Evolutionary conservation across 2,113 vertebrate genomes (phyloP), one percentile per base, ranked within the genome.

Genomic region (Poeciliopsis prolifica): DNA sequence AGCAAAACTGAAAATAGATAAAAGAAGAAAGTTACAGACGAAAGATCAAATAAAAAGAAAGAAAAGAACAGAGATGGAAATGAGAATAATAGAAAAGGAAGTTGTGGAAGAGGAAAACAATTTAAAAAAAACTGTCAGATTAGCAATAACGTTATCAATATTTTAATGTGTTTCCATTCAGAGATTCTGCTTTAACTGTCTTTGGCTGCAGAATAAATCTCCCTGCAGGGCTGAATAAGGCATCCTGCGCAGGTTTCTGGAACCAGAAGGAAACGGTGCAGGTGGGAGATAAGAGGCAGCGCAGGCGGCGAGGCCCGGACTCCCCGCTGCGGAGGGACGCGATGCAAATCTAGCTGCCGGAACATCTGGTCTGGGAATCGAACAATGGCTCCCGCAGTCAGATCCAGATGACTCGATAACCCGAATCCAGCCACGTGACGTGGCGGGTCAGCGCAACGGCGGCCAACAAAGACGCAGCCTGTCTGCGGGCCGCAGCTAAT

Each of bases 281-380:
- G 65, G 75, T 75, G 68, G 51, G 65, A 63, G 40, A 70, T 60
- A 29, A 51, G 22, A 61, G 67, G 58, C 19, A 40, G 14, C 12
- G 61, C 35, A 58, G 51, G 51, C 51, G n/a, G 51, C 6, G 1
- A 15, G 35, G 26, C 13, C 77, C 30, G 64, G 72, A 74, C 72
- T 71, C 75, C 68, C 22, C 70, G 28, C 67, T 33, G 84, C 68
- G 78, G 86, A 87, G 44, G 74, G 87, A 88, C 68, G 24, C 22
- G 88, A 87, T 90, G 66, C 1, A 65, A 70, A 92, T 90, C 91
- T 91, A 80, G 79, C 89, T 78, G 74, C 79, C 80, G 79, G 63
- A 91, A 86, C 86, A 92, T 91, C 90, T 90, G 90, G 75, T 68
- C 82, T 54, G 2, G 65, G n/a, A 29, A 58, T 65, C 17, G 71